phyloP scores from a whole-genome alignment of 2,113 vertebrate species.

The Cryptotis parvus region DNA sequence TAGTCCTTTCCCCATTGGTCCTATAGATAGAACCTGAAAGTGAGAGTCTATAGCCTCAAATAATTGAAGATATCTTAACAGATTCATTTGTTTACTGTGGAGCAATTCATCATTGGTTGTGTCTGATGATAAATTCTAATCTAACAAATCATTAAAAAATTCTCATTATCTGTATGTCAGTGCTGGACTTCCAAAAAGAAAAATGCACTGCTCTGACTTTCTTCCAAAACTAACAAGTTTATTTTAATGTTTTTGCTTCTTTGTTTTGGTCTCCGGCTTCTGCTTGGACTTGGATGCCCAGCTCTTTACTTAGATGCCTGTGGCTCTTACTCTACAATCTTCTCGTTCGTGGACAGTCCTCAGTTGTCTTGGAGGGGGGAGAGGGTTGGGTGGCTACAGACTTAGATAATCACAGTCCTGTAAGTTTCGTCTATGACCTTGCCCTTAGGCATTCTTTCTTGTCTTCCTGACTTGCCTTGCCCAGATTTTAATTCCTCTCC shows the following conservation, averaged over 20 bases:
- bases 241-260: neutral
- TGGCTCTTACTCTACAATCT: neutral
- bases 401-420: neutral
- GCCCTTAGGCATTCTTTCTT: neutral
- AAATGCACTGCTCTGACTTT: neutral
- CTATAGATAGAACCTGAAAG: neutral
- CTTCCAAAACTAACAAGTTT: no score
- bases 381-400: neutral
- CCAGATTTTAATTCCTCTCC: neutral
- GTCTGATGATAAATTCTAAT: conserved; percentile 3
- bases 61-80: neutral
- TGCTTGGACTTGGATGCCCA: neutral
- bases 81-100: neutral
- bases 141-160: neutral
- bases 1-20: neutral
- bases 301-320: no score
- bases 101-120: neutral
- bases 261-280: neutral
- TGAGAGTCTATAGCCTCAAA: neutral
- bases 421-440: neutral
- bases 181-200: neutral
- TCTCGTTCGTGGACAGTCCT: neutral
- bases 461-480: neutral
- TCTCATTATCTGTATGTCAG: neutral
- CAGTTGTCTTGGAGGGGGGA: neutral